phyloP scores from a whole-genome alignment of 2,113 vertebrate genomes.

The Halcyon senegalensis region DNA sequence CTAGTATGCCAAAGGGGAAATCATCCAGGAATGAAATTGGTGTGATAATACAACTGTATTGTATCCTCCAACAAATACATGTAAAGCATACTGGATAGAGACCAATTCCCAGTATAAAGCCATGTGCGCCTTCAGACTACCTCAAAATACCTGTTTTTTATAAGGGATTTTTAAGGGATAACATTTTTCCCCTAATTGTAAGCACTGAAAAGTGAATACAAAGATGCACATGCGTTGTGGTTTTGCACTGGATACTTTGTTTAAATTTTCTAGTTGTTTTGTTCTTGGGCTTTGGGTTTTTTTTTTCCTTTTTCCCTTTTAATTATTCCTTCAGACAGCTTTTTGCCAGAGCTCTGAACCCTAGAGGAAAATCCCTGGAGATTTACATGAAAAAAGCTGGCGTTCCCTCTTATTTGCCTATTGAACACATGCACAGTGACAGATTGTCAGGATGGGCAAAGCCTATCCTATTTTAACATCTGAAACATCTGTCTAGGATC shows the following conservation, averaged over 20 bases:
- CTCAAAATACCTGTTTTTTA: slow-evolving; percentile 30
- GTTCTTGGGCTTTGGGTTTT: background rate
- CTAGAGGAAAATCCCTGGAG: slow-evolving; percentile 53
- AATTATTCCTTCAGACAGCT: slow-evolving; percentile 55
- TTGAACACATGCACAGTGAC: slow-evolving; percentile 43
- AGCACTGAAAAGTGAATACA: slow-evolving; percentile 9
- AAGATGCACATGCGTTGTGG: background rate
- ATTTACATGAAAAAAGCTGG: slow-evolving; percentile 65
- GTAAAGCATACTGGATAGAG: slow-evolving; percentile 61
- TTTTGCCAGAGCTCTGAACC: slow-evolving; percentile 56
- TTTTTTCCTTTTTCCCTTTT: background rate
- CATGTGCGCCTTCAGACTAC: background rate
- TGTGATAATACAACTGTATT: slow-evolving; percentile 62
- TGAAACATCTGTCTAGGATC: slow-evolving; percentile 46
- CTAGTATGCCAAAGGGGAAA: slow-evolving; percentile 74
- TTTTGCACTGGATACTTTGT: background rate
- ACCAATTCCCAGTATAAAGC: slow-evolving; percentile 53
- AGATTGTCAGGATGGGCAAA: slow-evolving; percentile 64
- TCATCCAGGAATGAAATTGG: slow-evolving; percentile 74
- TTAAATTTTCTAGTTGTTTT: background rate
- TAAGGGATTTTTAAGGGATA: background rate
- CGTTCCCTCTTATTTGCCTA: slow-evolving; percentile 45
- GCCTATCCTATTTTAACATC: slow-evolving; percentile 51
- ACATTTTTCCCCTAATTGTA: background rate
- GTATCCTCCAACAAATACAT: slow-evolving; percentile 68